Evolutionary conservation across 2,888 invertebrate species (phyloP), one percentile per base, ranked within the genome.

Genomic region (Oligia latruncula): DNA sequence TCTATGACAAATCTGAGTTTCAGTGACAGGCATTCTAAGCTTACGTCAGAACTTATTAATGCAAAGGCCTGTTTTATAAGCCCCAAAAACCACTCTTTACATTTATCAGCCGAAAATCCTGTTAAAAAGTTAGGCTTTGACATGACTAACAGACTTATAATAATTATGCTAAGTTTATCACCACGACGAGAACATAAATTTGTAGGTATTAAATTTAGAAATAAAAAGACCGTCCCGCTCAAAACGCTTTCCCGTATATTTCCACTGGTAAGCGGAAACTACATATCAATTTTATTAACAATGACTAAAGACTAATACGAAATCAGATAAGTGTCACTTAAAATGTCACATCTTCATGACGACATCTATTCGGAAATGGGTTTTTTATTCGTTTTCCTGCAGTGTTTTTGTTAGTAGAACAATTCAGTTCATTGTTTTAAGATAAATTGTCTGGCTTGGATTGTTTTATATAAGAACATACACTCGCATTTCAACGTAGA

Each of bases 241-340:
- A 8, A 52, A 78, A 71, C 8, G 3, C 23, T 3, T 29, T 17
- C 20, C 74, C 74, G 78, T 87, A 64, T 78, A 13, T 78, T 80
- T 67, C 5, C 66, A 77, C 23, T n/a, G 0, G 46, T 43, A 58
- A 78, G 66, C 65, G 71, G 80, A 81, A 85, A 80, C 74, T 65
- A 40, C 68, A 77, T 76, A 71, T 76, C 43, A 77, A 77, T 81
- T 81, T 68, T 87, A 90, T 86, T 84, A 85, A 80, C 64, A 83
- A 85, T 74, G 77, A 79, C 52, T 35, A 46, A 66, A 75, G 20
- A 35, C 40, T 70, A 67, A 64, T 77, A 74, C 15, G 23, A 66
- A 73, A 64, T 75, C 20, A 71, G 20, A 71, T 62, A 65, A 66
- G 73, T 83, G 83, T 81, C 85, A 78, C 77, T 81, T 80, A 60